Conservation (phyloP, 1,140 invertebrate genomes). For the Pseudachorutes palmiensis region DNA sequence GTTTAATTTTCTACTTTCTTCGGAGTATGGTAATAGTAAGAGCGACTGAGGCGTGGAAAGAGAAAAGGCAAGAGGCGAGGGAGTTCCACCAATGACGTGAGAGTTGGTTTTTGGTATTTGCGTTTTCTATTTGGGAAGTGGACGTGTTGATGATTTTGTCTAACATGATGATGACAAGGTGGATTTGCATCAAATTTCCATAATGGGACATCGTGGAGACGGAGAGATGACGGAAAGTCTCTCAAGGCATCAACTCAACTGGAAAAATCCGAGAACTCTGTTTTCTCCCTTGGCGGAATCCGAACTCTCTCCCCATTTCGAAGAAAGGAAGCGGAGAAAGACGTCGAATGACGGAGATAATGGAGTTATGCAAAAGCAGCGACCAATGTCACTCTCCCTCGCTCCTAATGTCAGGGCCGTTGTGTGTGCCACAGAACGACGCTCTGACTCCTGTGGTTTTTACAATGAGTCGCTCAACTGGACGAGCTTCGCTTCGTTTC, state of each 20-base stretch:
- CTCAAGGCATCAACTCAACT: neutral
- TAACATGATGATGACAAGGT: conserved; percentile 11
- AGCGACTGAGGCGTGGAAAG: no score
- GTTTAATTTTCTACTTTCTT: no score
- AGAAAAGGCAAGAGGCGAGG: no score
- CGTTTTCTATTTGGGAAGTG: neutral
- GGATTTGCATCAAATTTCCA: conserved; percentile 13
- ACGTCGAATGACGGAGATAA: neutral
- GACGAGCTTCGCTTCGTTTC: no score
- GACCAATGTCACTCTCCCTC: no score
- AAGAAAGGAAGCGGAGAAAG: conserved; percentile 5
- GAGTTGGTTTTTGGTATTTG: conserved; percentile 2
- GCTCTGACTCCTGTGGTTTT: conserved; percentile 9
- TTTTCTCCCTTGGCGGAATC: neutral
- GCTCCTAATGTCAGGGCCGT: no score
- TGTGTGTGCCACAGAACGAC: neutral
- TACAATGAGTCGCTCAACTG: neutral
- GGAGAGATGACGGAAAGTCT: conserved; percentile 2
- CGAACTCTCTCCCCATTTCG: neutral
- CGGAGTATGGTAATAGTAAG: no score
- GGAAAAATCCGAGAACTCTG: conserved; percentile 6
- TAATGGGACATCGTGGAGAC: neutral
- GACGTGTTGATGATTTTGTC: conserved; percentile 10
- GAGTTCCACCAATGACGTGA: no score
- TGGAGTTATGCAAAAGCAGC: conserved; percentile 5